Base-by-base conservation (phyloP, 2,888 invertebrate species). In the Pyrrhia umbra region DNA sequence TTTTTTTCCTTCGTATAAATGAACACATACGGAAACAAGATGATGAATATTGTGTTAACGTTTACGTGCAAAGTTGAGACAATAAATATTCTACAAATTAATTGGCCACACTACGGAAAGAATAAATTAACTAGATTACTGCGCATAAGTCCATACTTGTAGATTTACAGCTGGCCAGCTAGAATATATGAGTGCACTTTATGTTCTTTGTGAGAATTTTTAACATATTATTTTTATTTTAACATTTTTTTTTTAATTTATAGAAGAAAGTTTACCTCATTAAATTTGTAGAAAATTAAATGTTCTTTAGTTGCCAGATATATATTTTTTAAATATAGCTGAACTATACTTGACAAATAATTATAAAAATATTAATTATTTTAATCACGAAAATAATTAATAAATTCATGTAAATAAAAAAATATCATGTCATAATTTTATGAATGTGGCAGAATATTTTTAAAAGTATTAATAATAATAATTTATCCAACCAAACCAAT, bases 71-170 rank as follows among this genome's bases (percentile, higher is more conserved):
- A 65, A 52, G 50, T 57, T 56, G 16, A 34, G 61, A 51, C 67
- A 57, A 54, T 72, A 72, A 72, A 72, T 71, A 61, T 58, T 23
- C 42, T 18, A 58, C 39, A 57, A 67, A 72, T 72, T 67, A 72
- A 72, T 73, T 58, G 68, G 68, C 18, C 8, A 55, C 57, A 51
- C 50, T 39, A 58, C 58, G 68, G 67, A 62, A 67, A 72, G 55
- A 72, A 72, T 72, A 67, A 67, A 72, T 72, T 72, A 51, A 40
- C 13, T 18, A 23, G 45, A 73, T 71, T 72, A 71, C 61, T 40
- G 56, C 45, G 54, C 57, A 72, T 56, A 57, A 61, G 61, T 72
- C 57, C 68, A 67, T 72, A 58, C 15, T 51, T 43, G 6, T n/a
- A 58, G 73, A 72, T 71, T 71, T 72, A 67, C 40, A 59, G 10